These are phyloP conservation scores for Planococcus citri DNA, from an alignment of 1,140 invertebrate species.

Conservation along the genomic window DNA sequence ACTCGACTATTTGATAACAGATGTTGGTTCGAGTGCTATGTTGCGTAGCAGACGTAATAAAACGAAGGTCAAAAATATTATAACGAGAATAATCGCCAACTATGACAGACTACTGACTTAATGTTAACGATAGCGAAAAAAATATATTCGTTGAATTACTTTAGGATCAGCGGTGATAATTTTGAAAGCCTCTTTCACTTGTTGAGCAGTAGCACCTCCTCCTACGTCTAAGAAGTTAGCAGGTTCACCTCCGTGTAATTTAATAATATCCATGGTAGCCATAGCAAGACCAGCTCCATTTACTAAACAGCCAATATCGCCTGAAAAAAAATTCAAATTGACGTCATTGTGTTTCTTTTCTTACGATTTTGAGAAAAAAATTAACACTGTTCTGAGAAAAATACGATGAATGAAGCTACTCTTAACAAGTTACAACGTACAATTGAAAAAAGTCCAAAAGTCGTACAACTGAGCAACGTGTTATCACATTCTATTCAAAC, in stretches of 20 bases:
- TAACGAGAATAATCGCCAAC: not conserved
- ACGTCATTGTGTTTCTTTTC: not conserved
- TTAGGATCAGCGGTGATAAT: slow-evolving; percentile 69
- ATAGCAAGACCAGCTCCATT: slow-evolving; percentile 97
- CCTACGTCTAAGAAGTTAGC: slow-evolving; percentile 96
- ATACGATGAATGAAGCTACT: too few species aligned
- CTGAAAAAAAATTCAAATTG: slow-evolving; percentile 26
- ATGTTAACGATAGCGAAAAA: not conserved
- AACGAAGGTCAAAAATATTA: not conserved
- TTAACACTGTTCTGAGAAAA: too few species aligned
- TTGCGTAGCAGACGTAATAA: not conserved
- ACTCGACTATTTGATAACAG: not conserved
- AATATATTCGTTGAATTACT: too few species aligned
- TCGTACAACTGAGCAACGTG: not conserved
- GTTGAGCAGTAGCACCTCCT: slow-evolving; percentile 80
- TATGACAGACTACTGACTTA: not conserved
- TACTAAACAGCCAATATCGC: slow-evolving; percentile 47
- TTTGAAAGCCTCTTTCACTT: slow-evolving; percentile 90
- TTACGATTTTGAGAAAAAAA: not conserved
- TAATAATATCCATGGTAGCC: slow-evolving; percentile 98
- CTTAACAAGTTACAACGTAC: too few species aligned
- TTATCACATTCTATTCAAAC: not conserved
- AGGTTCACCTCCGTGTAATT: slow-evolving; percentile 80
- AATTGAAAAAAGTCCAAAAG: not conserved
- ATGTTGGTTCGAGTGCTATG: not conserved